These are phyloP conservation scores for Tachycineta bicolor DNA, from an alignment of 2,113 vertebrate species.

Conservation along the genomic window DNA sequence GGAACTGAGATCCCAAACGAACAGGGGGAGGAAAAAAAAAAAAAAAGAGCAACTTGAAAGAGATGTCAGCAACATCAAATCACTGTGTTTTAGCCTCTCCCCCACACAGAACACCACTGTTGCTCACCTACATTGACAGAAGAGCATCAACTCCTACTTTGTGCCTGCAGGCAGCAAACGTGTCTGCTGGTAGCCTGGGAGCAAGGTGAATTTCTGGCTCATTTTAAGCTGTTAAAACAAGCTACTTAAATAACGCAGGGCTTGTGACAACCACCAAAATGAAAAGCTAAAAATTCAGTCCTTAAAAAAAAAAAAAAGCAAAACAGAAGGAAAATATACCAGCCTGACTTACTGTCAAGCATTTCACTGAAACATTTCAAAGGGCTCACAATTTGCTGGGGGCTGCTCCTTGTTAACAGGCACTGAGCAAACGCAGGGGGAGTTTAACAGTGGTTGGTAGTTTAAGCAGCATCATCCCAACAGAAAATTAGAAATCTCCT, in stretches of 20 bases:
- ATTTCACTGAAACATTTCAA: not conserved
- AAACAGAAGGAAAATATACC: not conserved
- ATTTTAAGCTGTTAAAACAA: conserved; percentile 45
- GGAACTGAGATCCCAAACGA: not conserved
- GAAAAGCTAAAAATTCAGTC: not conserved
- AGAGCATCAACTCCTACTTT: conserved; percentile 30
- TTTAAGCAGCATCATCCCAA: not conserved
- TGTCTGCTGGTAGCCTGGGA: conserved; percentile 40
- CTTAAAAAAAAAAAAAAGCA: not conserved
- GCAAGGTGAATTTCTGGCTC: conserved; percentile 43
- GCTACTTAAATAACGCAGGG: conserved; percentile 57
- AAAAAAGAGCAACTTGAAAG: conserved; percentile 13
- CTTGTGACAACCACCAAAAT: conserved; percentile 17
- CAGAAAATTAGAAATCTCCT: not conserved
- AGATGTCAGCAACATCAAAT: conserved; percentile 30
- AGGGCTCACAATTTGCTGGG: not conserved
- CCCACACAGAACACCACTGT: not conserved
- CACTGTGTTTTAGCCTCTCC: conserved; percentile 14
- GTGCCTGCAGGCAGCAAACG: conserved; percentile 34
- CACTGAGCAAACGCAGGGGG: not conserved
- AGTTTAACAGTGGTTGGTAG: not conserved
- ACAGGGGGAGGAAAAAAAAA: accelerated
- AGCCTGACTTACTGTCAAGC: not conserved
- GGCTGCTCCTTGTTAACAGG: not conserved
- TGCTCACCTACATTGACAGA: conserved; percentile 37